A percentile compares a stretch with the other conserved stretches of the same genome.
phyloP scores from a whole-genome alignment of 1,140 invertebrate genomes.

The Sinonovacula constricta region DNA sequence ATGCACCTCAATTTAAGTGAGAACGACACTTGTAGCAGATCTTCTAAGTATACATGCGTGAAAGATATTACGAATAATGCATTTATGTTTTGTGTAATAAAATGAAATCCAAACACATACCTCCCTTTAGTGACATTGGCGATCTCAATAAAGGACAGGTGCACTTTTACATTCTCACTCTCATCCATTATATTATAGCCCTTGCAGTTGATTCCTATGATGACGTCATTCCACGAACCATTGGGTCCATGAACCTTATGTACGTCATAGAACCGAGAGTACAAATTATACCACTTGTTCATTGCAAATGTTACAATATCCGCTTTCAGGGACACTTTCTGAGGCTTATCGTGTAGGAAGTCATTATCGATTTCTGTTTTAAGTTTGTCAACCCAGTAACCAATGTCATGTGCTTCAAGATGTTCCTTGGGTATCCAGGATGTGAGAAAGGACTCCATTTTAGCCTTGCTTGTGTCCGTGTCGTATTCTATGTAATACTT shows the following conservation, averaged over 20 bases:
- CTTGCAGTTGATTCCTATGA: conserved; percentile 64
- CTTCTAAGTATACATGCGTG: too few relatives aligned
- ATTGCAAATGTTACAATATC: conserved; percentile 62
- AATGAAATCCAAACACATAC: conserved; percentile 55
- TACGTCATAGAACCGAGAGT: conserved; percentile 65
- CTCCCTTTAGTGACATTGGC: conserved; percentile 57
- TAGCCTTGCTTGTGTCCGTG: conserved; percentile 30
- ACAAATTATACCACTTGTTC: conserved; percentile 62
- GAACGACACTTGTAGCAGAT: too few relatives aligned
- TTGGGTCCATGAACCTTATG: conserved; percentile 49
- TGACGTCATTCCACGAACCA: conserved; percentile 49
- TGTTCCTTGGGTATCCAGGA: conserved; percentile 56
- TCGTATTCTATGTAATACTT: conserved; percentile 62
- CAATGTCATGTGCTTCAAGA: conserved; percentile 18
- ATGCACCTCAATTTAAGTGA: too few relatives aligned
- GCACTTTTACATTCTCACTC: conserved; percentile 59
- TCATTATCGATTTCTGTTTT: conserved; percentile 55
- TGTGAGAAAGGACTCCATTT: conserved; percentile 54
- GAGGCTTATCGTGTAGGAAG: conserved; percentile 48
- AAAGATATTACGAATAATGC: too few relatives aligned
- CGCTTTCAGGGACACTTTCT: conserved; percentile 48
- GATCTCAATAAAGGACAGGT: conserved; percentile 64
- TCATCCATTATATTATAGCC: conserved; percentile 68
- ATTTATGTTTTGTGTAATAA: too few relatives aligned
- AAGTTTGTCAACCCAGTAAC: conserved; percentile 51